Evolutionary conservation across 2,888 invertebrate species (phyloP), one percentile per base, ranked within the genome.

Genomic region (Eilema caniola): DNA sequence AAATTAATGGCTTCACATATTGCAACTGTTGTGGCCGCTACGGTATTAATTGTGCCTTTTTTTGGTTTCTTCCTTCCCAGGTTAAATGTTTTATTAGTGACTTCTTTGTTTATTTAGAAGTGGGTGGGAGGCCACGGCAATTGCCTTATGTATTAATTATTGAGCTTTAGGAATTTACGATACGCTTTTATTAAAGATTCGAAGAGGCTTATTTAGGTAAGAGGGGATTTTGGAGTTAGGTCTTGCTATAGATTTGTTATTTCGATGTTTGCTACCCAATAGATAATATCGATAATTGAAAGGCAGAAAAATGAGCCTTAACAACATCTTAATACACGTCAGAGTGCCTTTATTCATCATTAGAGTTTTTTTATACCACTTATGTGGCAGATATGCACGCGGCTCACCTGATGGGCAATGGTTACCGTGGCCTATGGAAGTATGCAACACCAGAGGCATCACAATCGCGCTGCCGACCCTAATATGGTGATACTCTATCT

Each of bases 1-100:
- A 93, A 95, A 95, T 95, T 95, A 95, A 95, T 95, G 95, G 93
- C 88, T 87, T 83, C 95, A 95, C 93, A 95, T 95, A 95, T 95
- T 95, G 95, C 95, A 92, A 87, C 88, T 85, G 87, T 82, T 86
- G 87, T 85, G 88, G 88, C 84, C 83, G 86, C 83, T 79, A 84
- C 88, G 80, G 86, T 90, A 94, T 94, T 94, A 94, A 94, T 94
- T 93, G 93, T 89, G 88, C 82, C 28, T 87, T 90, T 93, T 93
- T 94, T 93, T 90, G 88, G 88, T 79, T 70, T 76, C 76, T 87
- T 89, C 88, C 83, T 89, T 86, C 77, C 82, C 86, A 89, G 89
- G 90, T 93, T 94, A 93, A 93, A 94, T 94, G 92, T 93, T 94
- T 94, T 93, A 94, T 92, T 90, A 91, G 89, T 81, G 77, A 82